A percentile compares a stretch with the other conserved stretches of the same genome.
These are phyloP conservation scores for Argynnis bischoffii DNA, from an alignment of 2,888 invertebrate genomes.

Conservation along the genomic window DNA sequence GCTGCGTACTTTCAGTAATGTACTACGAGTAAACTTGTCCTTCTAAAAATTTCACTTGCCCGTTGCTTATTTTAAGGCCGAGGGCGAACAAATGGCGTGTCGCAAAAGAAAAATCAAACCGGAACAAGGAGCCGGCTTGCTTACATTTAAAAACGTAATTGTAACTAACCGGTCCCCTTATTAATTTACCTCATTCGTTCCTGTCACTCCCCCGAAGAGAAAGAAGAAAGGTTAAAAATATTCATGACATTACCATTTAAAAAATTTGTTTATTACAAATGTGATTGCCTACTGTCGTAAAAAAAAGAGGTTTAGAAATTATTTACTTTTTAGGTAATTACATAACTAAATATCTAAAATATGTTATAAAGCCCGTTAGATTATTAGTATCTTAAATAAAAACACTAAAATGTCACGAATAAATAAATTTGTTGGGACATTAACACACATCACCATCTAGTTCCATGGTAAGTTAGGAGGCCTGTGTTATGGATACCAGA, in stretches of 20 bases:
- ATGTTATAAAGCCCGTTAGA: no score
- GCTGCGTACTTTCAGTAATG: no score
- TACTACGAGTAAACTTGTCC: no score
- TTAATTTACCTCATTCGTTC: conserved; percentile 80
- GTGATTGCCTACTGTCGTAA: neutral
- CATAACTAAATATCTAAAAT: no score
- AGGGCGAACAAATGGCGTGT: conserved; percentile 73
- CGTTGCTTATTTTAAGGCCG: conserved; percentile 41
- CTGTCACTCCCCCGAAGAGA: conserved; percentile 60
- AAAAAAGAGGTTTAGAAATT: no score
- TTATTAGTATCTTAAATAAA: no score
- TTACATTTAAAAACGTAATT: conserved; percentile 82
- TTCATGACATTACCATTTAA: conserved; percentile 58
- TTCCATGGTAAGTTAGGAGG: no score
- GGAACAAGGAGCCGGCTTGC: conserved; percentile 73
- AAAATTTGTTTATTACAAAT: conserved; percentile 10
- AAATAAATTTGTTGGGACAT: no score
- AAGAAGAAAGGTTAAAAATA: conserved; percentile 68
- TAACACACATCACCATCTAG: no score
- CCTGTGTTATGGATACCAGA: no score
- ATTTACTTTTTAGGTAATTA: no score
- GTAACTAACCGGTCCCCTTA: conserved; percentile 80
- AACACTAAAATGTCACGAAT: no score
- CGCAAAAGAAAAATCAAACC: conserved; percentile 78
- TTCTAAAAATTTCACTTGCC: conserved; percentile 43